Evolutionary conservation across 2,888 invertebrate genomes (phyloP).

Genomic region (Acheta domesticus): DNA sequence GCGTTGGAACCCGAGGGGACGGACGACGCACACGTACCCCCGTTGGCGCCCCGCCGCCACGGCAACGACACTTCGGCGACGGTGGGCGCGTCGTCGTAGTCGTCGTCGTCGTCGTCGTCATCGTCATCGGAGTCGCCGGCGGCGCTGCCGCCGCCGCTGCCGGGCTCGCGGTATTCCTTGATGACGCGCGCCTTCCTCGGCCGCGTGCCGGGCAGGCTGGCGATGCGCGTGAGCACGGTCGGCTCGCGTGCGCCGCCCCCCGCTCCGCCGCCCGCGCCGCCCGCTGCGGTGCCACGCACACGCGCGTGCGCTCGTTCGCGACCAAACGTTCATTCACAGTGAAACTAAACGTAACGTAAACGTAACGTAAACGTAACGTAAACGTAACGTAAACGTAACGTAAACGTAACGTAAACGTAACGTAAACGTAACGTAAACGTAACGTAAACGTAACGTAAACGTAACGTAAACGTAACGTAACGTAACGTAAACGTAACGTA

Average conservation of each 20-base stretch:
- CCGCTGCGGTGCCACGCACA: not conserved
- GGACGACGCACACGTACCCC: constrained; percentile 29
- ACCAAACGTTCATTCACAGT: too few relatives aligned
- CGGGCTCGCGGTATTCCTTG: constrained; percentile 60
- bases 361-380: too few relatives aligned
- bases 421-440: too few relatives aligned
- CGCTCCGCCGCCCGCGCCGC: not conserved
- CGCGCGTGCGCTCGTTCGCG: too few relatives aligned
- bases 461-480: too few relatives aligned
- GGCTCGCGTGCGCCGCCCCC: constrained; percentile 31
- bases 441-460: too few relatives aligned
- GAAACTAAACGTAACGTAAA: too few relatives aligned
- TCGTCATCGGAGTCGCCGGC: constrained; percentile 68
- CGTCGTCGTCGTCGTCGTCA: constrained; percentile 50
- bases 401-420: too few relatives aligned
- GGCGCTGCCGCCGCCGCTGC: constrained; percentile 53
- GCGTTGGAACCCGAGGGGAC: not conserved
- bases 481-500: too few relatives aligned
- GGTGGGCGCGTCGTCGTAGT: constrained; percentile 62
- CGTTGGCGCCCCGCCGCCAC: constrained; percentile 61
- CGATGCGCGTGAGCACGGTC: constrained; percentile 60
- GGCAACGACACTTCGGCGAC: constrained; percentile 79
- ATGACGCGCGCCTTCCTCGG: constrained; percentile 67
- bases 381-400: too few relatives aligned
- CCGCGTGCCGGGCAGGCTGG: constrained; percentile 59